Percentiles rank a stretch among this genome's conserved stretches.
These are phyloP conservation scores for Nannobrachium achirus DNA, from an alignment of 2,113 vertebrate species.

Conservation along the genomic window DNA sequence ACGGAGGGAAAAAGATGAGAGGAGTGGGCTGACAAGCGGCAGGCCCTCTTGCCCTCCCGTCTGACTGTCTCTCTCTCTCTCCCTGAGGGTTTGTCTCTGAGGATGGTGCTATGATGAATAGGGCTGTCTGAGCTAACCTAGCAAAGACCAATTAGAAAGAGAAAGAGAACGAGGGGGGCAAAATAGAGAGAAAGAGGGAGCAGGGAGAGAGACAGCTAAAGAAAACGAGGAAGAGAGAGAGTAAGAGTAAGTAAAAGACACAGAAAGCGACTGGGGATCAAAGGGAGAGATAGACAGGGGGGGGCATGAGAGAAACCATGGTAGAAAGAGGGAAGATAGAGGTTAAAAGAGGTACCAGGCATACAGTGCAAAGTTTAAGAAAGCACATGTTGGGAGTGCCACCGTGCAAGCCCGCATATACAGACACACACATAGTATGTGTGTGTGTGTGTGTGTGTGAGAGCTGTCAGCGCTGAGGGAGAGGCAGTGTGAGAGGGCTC, in stretches of 20 bases:
- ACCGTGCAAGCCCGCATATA: not conserved
- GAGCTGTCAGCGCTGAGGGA: slow-evolving; percentile 71
- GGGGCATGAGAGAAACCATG: not conserved
- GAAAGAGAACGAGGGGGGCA: slow-evolving; percentile 86
- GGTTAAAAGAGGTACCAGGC: slow-evolving; percentile 55
- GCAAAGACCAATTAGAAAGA: slow-evolving; percentile 98
- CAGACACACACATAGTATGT: not conserved
- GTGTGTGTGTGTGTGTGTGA: slow-evolving; percentile 17
- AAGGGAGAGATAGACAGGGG: not conserved
- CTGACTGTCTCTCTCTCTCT: slow-evolving; percentile 86
- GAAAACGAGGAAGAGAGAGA: slow-evolving; percentile 39
- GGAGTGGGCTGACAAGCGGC: slow-evolving; percentile 79
- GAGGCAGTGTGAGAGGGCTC: slow-evolving; percentile 63
- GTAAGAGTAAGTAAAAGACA: slow-evolving; percentile 8
- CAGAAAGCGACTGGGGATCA: slow-evolving; percentile 10
- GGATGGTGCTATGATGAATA: slow-evolving; percentile 99
- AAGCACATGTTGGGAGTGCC: slow-evolving; percentile 30
- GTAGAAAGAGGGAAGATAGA: slow-evolving; percentile 32
- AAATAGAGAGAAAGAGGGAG: slow-evolving; percentile 16
- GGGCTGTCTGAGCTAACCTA: slow-evolving; percentile 99
- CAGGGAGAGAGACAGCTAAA: slow-evolving; percentile 25
- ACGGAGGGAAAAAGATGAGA: slow-evolving; percentile 37
- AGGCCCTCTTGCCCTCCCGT: slow-evolving; percentile 77
- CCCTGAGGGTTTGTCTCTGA: slow-evolving; percentile 94
- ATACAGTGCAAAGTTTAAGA: slow-evolving; percentile 60